Conservation (phyloP, 2,888 invertebrate species). For the Acanthosoma haemorrhoidale region DNA sequence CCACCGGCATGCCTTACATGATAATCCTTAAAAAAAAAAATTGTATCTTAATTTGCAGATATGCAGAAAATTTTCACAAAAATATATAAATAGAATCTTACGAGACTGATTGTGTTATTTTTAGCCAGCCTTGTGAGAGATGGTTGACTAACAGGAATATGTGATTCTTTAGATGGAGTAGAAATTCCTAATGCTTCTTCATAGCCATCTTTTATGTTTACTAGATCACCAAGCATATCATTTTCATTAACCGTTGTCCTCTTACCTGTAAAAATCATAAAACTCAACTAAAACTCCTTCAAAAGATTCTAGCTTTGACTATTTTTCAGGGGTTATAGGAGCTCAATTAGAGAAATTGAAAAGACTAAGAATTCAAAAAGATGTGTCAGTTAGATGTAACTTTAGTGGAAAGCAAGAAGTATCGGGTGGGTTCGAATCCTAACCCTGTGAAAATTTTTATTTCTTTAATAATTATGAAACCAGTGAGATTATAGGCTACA, state of each 20-base stretch:
- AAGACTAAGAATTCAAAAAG: too few relatives aligned
- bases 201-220: constrained; percentile 64
- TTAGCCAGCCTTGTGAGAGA: constrained; percentile 40
- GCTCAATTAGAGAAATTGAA: too few relatives aligned
- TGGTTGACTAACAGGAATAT: constrained; percentile 34
- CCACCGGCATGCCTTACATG: constrained; percentile 40
- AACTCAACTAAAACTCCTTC: too few relatives aligned
- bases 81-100: constrained; percentile 36
- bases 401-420: too few relatives aligned
- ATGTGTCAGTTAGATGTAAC: too few relatives aligned
- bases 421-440: too few relatives aligned
- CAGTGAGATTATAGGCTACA: too few relatives aligned
- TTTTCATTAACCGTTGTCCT: constrained; percentile 43
- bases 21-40: constrained; percentile 39
- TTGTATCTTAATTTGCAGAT: not conserved
- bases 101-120: constrained; percentile 41
- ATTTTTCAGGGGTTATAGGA: too few relatives aligned
- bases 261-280: constrained; percentile 42
- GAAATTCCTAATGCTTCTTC: constrained; percentile 88
- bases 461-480: too few relatives aligned
- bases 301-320: too few relatives aligned
- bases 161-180: constrained; percentile 75
- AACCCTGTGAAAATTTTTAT: too few relatives aligned
- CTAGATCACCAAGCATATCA: constrained; percentile 41
- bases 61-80: not conserved